These are phyloP conservation scores for Zaprionus tsacasi DNA, from an alignment of 1,140 invertebrate species.

Conservation along the genomic window DNA sequence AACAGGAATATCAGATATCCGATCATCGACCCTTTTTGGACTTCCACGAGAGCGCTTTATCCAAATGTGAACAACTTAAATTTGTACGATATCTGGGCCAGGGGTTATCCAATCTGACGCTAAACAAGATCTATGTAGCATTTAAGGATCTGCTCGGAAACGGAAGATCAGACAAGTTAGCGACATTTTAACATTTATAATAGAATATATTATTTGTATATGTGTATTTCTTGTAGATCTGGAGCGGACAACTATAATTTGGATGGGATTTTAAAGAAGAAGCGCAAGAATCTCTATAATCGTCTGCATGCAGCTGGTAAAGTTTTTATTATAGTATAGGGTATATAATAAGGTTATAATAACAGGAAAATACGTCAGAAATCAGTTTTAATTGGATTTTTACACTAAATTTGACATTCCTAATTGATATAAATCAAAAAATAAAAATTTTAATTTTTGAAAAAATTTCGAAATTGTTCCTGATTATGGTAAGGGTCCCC, in stretches of 20 bases:
- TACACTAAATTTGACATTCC: too few relatives aligned
- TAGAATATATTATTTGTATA: neutral
- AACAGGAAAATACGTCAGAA: too few relatives aligned
- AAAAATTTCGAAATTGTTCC: neutral
- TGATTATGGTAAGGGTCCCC: too few relatives aligned
- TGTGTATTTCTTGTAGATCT: constrained; percentile 20
- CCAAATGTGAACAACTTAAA: constrained; percentile 84
- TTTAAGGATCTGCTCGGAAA: constrained; percentile 78
- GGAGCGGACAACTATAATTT: constrained; percentile 73
- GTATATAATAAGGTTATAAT: neutral
- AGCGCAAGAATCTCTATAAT: constrained; percentile 80
- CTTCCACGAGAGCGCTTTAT: constrained; percentile 84
- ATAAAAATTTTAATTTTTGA: neutral
- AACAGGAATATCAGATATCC: constrained; percentile 84
- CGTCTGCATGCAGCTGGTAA: constrained; percentile 77
- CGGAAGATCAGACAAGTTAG: constrained; percentile 77
- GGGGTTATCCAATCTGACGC: constrained; percentile 83
- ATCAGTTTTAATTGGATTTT: too few relatives aligned
- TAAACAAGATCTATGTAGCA: constrained; percentile 83
- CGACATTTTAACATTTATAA: neutral
- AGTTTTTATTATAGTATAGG: neutral
- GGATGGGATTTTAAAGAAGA: constrained; percentile 77
- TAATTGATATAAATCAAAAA: too few relatives aligned
- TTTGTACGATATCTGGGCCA: constrained; percentile 84
- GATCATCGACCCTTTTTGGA: constrained; percentile 84